Percentiles rank a stretch among this genome's conserved stretches.
phyloP scores from a whole-genome alignment of 2,797 vertebrate species.

The Perdix hodgsoniae region DNA sequence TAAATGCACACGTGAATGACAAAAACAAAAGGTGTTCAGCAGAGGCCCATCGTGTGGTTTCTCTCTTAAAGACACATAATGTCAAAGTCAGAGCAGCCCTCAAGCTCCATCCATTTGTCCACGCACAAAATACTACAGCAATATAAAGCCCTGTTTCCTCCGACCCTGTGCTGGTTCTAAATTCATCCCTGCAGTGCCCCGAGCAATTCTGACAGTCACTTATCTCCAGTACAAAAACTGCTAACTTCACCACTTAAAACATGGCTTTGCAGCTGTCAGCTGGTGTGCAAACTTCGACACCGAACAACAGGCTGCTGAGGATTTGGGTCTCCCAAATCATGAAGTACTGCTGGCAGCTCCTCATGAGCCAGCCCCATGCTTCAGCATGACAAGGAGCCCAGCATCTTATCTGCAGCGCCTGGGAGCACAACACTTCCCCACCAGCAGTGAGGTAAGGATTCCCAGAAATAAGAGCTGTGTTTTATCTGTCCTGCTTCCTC shows the following conservation, averaged over 20 bases:
- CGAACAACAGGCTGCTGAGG: neutral
- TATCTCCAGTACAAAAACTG: neutral
- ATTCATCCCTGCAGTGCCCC: neutral
- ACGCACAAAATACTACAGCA: neutral
- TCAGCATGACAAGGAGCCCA: neutral
- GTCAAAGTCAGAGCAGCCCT: neutral
- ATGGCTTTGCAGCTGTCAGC: neutral
- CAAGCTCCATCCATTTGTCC: neutral
- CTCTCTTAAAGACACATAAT: neutral
- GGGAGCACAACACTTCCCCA: conserved; percentile 31
- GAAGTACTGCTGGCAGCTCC: neutral
- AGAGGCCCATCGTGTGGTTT: neutral
- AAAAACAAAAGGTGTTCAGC: neutral
- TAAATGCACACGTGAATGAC: neutral
- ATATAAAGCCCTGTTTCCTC: neutral
- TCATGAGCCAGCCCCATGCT: neutral
- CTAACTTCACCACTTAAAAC: neutral
- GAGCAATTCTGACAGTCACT: neutral
- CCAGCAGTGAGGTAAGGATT: conserved; percentile 49
- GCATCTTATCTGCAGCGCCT: conserved; percentile 46
- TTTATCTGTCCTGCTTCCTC: conserved; percentile 61
- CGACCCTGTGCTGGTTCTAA: neutral
- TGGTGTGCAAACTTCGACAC: neutral
- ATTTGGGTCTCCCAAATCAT: neutral
- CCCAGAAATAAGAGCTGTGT: conserved; percentile 51